phyloP scores from a whole-genome alignment of 2,888 invertebrate genomes.

The Chironomus tentans region DNA sequence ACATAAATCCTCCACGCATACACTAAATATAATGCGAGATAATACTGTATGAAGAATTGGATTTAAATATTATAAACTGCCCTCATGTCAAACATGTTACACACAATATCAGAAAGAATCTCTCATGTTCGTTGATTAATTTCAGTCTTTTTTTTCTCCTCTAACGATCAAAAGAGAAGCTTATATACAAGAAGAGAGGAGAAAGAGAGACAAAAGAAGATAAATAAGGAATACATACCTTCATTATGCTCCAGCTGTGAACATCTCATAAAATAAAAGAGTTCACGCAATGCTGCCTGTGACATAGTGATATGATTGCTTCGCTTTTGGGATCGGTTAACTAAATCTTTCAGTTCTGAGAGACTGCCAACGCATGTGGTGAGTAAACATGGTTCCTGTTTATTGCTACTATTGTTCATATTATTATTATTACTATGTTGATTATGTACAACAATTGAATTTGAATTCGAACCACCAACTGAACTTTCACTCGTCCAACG shows the following conservation, averaged over 20 bases:
- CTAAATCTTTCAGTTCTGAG: conserved; percentile 65
- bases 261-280: conserved; percentile 89
- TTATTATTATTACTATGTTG: conserved; percentile 28
- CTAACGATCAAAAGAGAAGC: not conserved
- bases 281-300: conserved; percentile 62
- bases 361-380: conserved; percentile 85
- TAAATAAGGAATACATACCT: conserved; percentile 32
- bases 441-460: conserved; percentile 37
- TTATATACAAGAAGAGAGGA: no score
- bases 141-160: not conserved
- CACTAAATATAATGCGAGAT: not conserved
- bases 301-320: conserved; percentile 45
- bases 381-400: conserved; percentile 60
- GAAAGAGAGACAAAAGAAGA: no score
- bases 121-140: not conserved
- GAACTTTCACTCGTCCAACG: conserved; percentile 70
- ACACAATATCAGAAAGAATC: not conserved
- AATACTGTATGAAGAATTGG: conserved; percentile 3
- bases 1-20: not conserved
- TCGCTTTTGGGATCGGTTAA: conserved; percentile 51
- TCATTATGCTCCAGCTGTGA: conserved; percentile 70
- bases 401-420: conserved; percentile 39
- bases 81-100: not conserved
- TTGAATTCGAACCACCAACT: conserved; percentile 42
- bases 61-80: conserved; percentile 1